Evolutionary conservation across 1,140 invertebrate genomes (phyloP).

Genomic region (Mesaphorura yosii): DNA sequence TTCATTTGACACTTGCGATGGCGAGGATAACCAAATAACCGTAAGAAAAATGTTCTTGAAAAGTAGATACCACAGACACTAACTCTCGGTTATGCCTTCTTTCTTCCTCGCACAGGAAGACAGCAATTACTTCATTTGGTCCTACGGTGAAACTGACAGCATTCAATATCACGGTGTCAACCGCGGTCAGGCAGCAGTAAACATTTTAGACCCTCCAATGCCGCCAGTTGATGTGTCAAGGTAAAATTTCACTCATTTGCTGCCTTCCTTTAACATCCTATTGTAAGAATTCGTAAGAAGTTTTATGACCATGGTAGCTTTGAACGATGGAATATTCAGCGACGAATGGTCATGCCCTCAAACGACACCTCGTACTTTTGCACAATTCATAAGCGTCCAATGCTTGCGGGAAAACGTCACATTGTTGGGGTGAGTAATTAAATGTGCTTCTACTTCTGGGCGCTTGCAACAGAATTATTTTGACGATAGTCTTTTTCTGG

Average conservation of each 20-base stretch:
- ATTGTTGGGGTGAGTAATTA: constrained; percentile 53
- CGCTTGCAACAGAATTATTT: neutral
- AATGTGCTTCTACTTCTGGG: neutral
- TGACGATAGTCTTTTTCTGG: neutral
- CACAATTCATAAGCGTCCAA: constrained; percentile 65
- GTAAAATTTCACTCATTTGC: neutral
- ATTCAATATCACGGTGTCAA: constrained; percentile 1
- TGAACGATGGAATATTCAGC: neutral
- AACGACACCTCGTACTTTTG: constrained; percentile 67
- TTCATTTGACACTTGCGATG: constrained; percentile 64
- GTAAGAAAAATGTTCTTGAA: constrained; percentile 7
- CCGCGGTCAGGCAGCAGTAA: neutral
- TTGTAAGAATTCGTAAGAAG: neutral
- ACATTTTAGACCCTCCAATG: constrained; percentile 9
- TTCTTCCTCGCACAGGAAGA: constrained; percentile 49
- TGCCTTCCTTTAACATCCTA: neutral
- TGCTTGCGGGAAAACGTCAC: constrained; percentile 56
- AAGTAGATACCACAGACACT: neutral
- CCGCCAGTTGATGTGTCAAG: neutral
- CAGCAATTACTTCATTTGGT: constrained; percentile 63
- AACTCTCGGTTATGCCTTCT: neutral
- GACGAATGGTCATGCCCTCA: neutral
- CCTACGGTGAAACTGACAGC: constrained; percentile 37
- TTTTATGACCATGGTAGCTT: neutral
- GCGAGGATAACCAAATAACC: constrained; percentile 42